Base-by-base conservation (phyloP, 2,888 invertebrate genomes). In the Agrochola circellaris region DNA sequence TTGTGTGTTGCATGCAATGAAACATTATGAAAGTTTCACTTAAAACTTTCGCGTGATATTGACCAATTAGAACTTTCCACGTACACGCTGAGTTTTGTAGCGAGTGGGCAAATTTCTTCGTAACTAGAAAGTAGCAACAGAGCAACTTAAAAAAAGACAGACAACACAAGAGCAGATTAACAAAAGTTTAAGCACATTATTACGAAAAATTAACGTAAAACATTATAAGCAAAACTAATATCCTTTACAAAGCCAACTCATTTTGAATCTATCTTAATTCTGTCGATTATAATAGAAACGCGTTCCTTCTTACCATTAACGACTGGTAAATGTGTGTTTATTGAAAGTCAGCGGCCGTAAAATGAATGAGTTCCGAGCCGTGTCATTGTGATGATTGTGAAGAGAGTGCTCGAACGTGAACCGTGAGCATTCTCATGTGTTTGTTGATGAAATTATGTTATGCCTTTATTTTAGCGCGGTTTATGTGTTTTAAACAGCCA, bases 311-410 rank as follows among this genome's bases (percentile, higher is more conserved):
- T 45, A 60, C 56, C 17, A 60, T 70, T 79, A 75, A 79, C 30
- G 17, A 61, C 17, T n/a, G 51, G 38, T 74, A 66, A 68, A 68
- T 77, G 48, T 20, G 23, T 73, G 51, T 68, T 70, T 75, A 75
- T 75, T 83, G 68, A 66, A 73, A 73, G 66, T 34, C 68, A 75
- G 77, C n/a, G 58, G 9, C 71, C 71, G 87, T 69, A 45, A 74
- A 75, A 83, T 75, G 45, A 83, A 73, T 73, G 78, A 72, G 72
- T 82, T 61, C 38, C 78, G 60, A 64, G 58, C 5, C 54, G n/a
- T 65, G 68, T 66, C 58, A 60, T 77, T 65, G 65, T 75, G 48
- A 58, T 66, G 61, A 60, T 77, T 65, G 65, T 75, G 48, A 58
- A 61, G 64, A 64, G 60, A 13, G 51, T 45, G n/a, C 34, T 48